phyloP scores from a whole-genome alignment of 2,888 invertebrate genomes.

The Tenthredo notha region DNA sequence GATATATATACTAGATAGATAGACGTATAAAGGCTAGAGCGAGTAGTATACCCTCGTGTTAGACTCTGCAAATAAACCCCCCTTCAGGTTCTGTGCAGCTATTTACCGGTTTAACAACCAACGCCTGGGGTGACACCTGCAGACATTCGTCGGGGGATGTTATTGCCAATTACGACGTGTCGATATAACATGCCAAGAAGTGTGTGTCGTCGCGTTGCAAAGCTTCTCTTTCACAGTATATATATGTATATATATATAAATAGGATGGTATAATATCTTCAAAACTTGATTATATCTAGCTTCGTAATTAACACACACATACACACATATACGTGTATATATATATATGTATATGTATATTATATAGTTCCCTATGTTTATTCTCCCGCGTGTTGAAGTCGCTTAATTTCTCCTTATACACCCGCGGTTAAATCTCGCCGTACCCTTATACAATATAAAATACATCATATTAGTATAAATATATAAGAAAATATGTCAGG shows the following conservation, averaged over 20 bases:
- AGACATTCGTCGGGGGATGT: constrained; percentile 5
- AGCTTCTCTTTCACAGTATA: not conserved
- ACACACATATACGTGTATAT: not conserved
- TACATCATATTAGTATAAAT: no score
- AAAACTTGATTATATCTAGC: not conserved
- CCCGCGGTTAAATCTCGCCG: not conserved
- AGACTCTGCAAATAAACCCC: not conserved
- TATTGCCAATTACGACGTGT: constrained; percentile 47
- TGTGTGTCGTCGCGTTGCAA: not conserved
- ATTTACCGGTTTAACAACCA: constrained; percentile 23
- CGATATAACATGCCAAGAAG: constrained; percentile 17
- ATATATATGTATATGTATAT: not conserved
- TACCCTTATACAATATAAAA: not conserved
- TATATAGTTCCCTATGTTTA: not conserved
- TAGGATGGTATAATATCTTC: no score
- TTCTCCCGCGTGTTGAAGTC: not conserved
- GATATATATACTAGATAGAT: not conserved
- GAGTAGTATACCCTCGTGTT: no score
- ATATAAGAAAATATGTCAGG: no score
- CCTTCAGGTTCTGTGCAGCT: not conserved
- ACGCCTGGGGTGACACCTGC: not conserved
- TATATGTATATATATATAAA: not conserved
- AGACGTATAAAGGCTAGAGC: not conserved
- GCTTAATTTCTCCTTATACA: not conserved
- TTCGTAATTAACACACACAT: not conserved